These are phyloP conservation scores for Phenganax marumi DNA, from an alignment of 92 coral and sea anemone species.

Conservation along the genomic window DNA sequence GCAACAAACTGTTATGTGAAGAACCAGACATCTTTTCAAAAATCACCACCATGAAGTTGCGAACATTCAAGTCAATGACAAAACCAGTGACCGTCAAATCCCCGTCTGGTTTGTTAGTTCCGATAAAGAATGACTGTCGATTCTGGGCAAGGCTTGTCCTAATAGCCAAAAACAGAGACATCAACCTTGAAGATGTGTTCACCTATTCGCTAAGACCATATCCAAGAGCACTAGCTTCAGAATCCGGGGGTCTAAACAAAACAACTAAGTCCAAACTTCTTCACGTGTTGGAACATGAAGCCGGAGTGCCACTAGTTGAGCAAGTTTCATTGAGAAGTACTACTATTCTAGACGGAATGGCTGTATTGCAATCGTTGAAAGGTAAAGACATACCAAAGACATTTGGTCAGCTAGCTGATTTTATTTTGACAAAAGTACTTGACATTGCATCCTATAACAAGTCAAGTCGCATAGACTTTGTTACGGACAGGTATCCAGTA, in stretches of 20 bases:
- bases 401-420: constrained; percentile 11
- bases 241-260: constrained; percentile 4
- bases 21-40: constrained; percentile 19
- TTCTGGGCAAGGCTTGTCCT: constrained; percentile 38
- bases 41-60: constrained; percentile 7
- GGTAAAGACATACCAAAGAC: constrained; percentile 5
- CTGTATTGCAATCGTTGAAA: constrained; percentile 8
- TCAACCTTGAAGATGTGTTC: constrained; percentile 30
- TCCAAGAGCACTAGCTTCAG: constrained; percentile 20
- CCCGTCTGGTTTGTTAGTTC: constrained; percentile 6
- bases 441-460: background rate
- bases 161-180: constrained; percentile 11
- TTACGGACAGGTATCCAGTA: constrained; percentile 16
- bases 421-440: background rate
- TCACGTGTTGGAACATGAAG: constrained; percentile 18
- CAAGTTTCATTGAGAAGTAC: background rate
- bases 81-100: background rate
- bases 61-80: constrained; percentile 24
- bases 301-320: background rate
- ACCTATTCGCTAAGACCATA: constrained; percentile 11
- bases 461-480: constrained; percentile 13
- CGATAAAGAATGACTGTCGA: constrained; percentile 18
- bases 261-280: constrained; percentile 23
- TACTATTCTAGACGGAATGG: constrained; percentile 25
- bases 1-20: background rate